These are phyloP conservation scores for Turdus rufiventris DNA, from an alignment of 2,113 vertebrate genomes.

Conservation along the genomic window DNA sequence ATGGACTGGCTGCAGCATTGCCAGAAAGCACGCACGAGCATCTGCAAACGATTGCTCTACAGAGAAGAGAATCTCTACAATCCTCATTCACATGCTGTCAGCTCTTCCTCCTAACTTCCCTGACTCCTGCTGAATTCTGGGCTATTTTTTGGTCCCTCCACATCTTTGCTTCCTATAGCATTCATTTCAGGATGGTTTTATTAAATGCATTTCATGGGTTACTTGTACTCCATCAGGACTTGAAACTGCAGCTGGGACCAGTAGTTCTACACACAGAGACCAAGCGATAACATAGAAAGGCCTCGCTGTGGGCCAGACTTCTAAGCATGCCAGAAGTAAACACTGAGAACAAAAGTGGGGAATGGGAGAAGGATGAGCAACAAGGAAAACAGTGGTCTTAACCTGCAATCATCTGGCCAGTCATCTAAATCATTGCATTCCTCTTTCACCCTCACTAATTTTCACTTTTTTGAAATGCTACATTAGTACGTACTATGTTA, in stretches of 20 bases:
- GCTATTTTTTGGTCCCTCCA: fast-evolving
- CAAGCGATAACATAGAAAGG: not conserved
- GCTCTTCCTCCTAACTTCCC: not conserved
- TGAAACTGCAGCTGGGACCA: not conserved
- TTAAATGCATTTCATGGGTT: not conserved
- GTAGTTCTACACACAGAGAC: not conserved
- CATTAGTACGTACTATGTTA: not conserved
- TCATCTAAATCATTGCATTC: not conserved
- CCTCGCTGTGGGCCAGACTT: not conserved
- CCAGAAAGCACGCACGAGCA: not conserved
- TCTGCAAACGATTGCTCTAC: not conserved
- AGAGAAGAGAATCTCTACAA: not conserved
- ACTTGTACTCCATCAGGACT: not conserved
- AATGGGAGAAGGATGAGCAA: not conserved
- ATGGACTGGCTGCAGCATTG: not conserved
- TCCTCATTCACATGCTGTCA: not conserved
- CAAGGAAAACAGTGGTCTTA: not conserved
- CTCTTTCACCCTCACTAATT: not conserved
- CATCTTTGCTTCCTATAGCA: not conserved
- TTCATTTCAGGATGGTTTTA: not conserved
- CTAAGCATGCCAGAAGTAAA: fast-evolving
- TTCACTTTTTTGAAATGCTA: not conserved
- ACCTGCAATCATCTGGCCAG: not conserved
- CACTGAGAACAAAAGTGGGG: not conserved
- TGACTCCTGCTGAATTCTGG: not conserved